Base-by-base conservation (phyloP, 2,888 invertebrate species). In the Ptychoptera albimana region DNA sequence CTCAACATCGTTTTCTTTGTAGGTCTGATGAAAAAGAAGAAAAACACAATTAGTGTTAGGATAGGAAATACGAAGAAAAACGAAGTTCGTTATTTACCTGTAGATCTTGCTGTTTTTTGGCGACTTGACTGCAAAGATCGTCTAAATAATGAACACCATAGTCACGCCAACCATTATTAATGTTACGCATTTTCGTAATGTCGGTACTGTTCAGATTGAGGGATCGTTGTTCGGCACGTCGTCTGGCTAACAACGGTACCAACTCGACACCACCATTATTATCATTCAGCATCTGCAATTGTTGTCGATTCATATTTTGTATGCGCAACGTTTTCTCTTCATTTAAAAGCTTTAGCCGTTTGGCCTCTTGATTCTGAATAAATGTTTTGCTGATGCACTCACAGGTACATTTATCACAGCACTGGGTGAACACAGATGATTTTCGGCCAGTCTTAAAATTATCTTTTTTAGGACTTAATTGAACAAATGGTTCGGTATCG, bases 231-330 rank as follows among this genome's bases (percentile, higher is more conserved):
- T 70, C 67, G 44, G 71, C 70, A 47, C 80, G 68, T 52, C 79
- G 71, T 49, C 78, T 73, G 15, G 82, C 80, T 50, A 86, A 62
- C 42, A 86, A 64, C 2, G 84, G 81, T 45, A 84, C 85, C 55
- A 86, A 67, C 63, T 85, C 85, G 42, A 82, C 73, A 15, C 83
- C 84, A 14, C 78, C 78, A 7, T 75, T 77, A 7, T 75, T 77
- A 37, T 37, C 14, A 8, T 15, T 37, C 12, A 16, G 13, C 37
- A 13, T 10, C 37, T 15, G 4, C 37, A 37, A 13, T 37, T 37
- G 10, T 13, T 13, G 13, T 6, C 13, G 37, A 13, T 15, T 12
- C 14, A 16, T 16, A 37, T 13, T 14, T n/a, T 37, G 37, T 8
- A 23, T 23, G 7, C 23, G 23, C 3, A 23, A 7, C 7, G 23